Evolutionary conservation across 2,888 invertebrate species (phyloP).

Genomic region (Philereme transversata): DNA sequence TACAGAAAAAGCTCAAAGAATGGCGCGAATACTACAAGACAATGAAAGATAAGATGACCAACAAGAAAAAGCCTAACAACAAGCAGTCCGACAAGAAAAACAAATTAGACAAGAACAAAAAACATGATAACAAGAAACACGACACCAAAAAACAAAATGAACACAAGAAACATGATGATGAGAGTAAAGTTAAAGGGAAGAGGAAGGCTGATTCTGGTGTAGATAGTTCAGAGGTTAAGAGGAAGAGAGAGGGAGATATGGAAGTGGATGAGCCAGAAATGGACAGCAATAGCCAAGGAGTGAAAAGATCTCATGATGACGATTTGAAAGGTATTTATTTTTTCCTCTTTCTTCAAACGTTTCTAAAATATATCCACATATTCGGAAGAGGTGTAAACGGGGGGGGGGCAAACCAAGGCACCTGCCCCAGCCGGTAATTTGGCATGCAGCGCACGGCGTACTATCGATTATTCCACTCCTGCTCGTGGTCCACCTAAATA

Average conservation of each 20-base stretch:
- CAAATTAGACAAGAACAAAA: conserved; percentile 60
- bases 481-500: too few relatives aligned
- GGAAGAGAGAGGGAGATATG: conserved; percentile 60
- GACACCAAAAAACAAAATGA: conserved; percentile 54
- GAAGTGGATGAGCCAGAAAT: conserved; percentile 52
- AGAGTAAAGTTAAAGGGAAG: conserved; percentile 55
- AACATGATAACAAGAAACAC: conserved; percentile 52
- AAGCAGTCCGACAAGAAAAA: conserved; percentile 54
- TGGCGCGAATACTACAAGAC: conserved; percentile 73
- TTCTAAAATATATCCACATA: too few relatives aligned
- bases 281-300: conserved; percentile 51
- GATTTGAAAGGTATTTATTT: conserved; percentile 28
- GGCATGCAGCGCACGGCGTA: too few relatives aligned
- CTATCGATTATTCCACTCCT: too few relatives aligned
- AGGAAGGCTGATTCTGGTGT: conserved; percentile 54
- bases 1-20: conserved; percentile 65
- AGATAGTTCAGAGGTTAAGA: conserved; percentile 58
- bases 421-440: too few relatives aligned
- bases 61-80: conserved; percentile 60
- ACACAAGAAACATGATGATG: conserved; percentile 47
- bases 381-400: too few relatives aligned
- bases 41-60: conserved; percentile 74
- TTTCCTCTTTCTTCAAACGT: neutral
- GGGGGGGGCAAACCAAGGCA: too few relatives aligned
- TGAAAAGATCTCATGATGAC: conserved; percentile 62